phyloP scores from a whole-genome alignment of 2,113 vertebrate genomes.

The Pristiophorus japonicus region DNA sequence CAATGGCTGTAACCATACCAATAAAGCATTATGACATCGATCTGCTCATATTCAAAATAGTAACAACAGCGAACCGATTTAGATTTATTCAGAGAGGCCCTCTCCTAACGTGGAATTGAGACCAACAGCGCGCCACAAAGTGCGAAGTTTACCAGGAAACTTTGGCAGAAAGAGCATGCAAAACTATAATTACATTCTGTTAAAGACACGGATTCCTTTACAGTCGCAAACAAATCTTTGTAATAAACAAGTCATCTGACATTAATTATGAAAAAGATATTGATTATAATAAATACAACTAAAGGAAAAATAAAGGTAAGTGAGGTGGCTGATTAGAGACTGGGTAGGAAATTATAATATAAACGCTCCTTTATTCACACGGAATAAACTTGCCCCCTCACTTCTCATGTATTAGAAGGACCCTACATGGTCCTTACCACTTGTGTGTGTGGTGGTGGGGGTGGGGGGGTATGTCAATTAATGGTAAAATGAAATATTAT shows the following conservation, averaged over 20 bases:
- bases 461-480: neutral
- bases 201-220: neutral
- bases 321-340: neutral
- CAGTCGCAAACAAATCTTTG: neutral
- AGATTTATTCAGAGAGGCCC: neutral
- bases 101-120: neutral
- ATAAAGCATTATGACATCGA: slow-evolving; percentile 6
- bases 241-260: neutral
- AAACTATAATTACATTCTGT: neutral
- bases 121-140: neutral
- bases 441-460: neutral
- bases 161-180: too few relatives aligned
- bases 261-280: neutral
- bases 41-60: neutral
- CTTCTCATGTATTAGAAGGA: neutral
- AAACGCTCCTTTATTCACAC: neutral
- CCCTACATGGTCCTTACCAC: neutral
- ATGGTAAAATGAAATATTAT: neutral
- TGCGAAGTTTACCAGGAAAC: neutral
- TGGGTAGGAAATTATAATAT: neutral
- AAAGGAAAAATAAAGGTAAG: neutral
- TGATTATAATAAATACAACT: neutral
- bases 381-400: neutral
- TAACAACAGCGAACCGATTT: neutral
- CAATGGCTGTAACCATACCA: slow-evolving; percentile 33